phyloP scores from a whole-genome alignment of 1,140 invertebrate species.

The Drosophila carrolli region DNA sequence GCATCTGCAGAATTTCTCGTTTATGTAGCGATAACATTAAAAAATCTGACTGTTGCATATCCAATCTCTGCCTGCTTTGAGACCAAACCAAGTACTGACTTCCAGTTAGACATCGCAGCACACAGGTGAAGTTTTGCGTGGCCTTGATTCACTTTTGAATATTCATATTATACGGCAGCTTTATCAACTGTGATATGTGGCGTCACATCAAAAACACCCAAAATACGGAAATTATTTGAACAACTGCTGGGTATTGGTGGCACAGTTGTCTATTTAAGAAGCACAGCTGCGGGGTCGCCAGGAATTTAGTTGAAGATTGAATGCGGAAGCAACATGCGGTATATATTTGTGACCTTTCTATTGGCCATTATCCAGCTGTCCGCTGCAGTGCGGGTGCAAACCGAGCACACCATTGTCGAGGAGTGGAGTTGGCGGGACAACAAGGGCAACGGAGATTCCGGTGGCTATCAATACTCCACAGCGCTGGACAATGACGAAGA shows the following conservation, averaged over 20 bases:
- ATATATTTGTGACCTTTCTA: background rate
- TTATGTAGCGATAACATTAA: slow-evolving; percentile 6
- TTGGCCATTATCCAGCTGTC: slow-evolving; percentile 4
- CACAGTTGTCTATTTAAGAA: slow-evolving; percentile 42
- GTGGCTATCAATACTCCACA: slow-evolving; percentile 9
- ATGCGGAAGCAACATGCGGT: slow-evolving; percentile 33
- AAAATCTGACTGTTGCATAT: slow-evolving; percentile 3
- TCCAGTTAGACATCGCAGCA: background rate
- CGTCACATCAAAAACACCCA: slow-evolving; percentile 1
- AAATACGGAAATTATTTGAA: slow-evolving; percentile 43
- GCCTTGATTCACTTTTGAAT: slow-evolving; percentile 70
- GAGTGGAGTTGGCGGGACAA: slow-evolving; percentile 31
- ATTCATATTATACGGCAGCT: slow-evolving; percentile 32
- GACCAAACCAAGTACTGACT: background rate
- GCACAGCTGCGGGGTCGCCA: background rate
- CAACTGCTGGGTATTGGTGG: slow-evolving; percentile 27
- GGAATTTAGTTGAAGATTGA: slow-evolving; percentile 14
- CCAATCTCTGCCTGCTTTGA: background rate
- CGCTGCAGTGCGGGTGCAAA: background rate
- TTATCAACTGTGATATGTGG: slow-evolving; percentile 19
- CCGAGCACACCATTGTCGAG: slow-evolving; percentile 25
- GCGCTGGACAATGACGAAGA: background rate
- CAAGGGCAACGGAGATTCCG: slow-evolving; percentile 1
- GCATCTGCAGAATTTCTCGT: background rate
- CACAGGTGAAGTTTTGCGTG: background rate